phyloP scores from a whole-genome alignment of 2,888 invertebrate species.

The Leptinotarsa tumamoca region DNA sequence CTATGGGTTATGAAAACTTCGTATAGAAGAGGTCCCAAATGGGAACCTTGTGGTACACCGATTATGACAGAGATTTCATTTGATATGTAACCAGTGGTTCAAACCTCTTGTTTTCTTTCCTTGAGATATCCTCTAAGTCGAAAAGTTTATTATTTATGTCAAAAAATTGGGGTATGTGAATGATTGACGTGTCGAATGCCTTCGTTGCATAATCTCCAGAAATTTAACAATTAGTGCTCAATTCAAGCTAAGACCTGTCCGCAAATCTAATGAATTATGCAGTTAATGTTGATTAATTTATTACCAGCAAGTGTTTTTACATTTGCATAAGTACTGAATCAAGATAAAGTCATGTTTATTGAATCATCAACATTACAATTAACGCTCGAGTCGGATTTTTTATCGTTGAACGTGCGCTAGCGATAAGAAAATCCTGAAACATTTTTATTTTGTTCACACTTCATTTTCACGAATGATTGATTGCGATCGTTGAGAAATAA shows the following conservation, averaged over 20 bases:
- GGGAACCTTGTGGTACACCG: neutral
- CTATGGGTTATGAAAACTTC: no score
- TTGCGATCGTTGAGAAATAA: conserved; percentile 1
- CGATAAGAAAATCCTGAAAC: conserved; percentile 14
- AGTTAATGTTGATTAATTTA: conserved; percentile 8
- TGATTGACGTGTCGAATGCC: no score
- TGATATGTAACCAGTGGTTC: no score
- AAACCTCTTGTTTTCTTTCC: no score
- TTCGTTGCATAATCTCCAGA: no score
- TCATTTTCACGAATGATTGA: conserved; percentile 19
- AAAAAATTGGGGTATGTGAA: no score
- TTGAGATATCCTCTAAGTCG: no score
- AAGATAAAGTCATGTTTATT: conserved; percentile 12
- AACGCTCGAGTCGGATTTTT: conserved; percentile 4
- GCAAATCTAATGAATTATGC: conserved; percentile 11
- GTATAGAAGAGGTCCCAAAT: no score
- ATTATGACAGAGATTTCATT: neutral
- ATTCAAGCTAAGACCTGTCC: conserved; percentile 1
- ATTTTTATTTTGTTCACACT: conserved; percentile 24
- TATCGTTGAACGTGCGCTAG: conserved; percentile 4
- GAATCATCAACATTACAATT: conserved; percentile 17
- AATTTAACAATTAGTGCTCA: neutral
- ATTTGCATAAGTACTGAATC: conserved; percentile 12
- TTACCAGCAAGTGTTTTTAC: conserved; percentile 14
- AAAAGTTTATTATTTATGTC: no score